Conservation (phyloP, 2,888 invertebrate genomes). For the Synergus gifuensis region DNA sequence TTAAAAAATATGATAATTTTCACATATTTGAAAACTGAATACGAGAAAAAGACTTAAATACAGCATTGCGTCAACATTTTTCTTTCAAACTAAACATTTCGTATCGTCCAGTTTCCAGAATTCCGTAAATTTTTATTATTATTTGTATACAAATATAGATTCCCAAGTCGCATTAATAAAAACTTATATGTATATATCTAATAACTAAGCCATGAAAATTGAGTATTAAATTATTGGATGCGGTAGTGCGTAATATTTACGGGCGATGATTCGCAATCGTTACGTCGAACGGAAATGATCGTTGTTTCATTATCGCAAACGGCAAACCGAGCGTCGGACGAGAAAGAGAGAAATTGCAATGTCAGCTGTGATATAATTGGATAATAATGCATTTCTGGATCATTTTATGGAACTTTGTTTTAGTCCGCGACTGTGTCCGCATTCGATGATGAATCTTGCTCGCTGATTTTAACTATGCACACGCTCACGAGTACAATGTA, state of each 20-base stretch:
- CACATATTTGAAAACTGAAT: neutral
- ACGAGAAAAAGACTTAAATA: too few relatives aligned
- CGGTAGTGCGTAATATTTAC: constrained; percentile 1
- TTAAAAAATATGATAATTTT: neutral
- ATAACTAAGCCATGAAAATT: neutral
- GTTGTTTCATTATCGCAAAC: constrained; percentile 28
- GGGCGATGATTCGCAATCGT: neutral
- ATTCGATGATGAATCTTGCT: constrained; percentile 12
- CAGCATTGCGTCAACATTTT: too few relatives aligned
- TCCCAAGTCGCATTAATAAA: too few relatives aligned
- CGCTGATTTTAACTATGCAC: neutral
- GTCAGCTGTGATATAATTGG: constrained; percentile 48
- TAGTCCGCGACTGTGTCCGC: neutral
- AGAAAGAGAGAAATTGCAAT: constrained; percentile 42
- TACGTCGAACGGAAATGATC: constrained; percentile 6
- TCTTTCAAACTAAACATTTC: too few relatives aligned
- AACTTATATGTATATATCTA: neutral
- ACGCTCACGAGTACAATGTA: neutral
- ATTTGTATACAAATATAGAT: too few relatives aligned
- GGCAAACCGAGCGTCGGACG: constrained; percentile 5
- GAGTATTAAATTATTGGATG: neutral
- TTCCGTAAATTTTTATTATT: too few relatives aligned
- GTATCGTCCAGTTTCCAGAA: too few relatives aligned
- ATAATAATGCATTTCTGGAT: constrained; percentile 44
- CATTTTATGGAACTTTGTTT: neutral